These are phyloP conservation scores for Musca domestica DNA, from an alignment of 1,140 invertebrate species.

Conservation along the genomic window DNA sequence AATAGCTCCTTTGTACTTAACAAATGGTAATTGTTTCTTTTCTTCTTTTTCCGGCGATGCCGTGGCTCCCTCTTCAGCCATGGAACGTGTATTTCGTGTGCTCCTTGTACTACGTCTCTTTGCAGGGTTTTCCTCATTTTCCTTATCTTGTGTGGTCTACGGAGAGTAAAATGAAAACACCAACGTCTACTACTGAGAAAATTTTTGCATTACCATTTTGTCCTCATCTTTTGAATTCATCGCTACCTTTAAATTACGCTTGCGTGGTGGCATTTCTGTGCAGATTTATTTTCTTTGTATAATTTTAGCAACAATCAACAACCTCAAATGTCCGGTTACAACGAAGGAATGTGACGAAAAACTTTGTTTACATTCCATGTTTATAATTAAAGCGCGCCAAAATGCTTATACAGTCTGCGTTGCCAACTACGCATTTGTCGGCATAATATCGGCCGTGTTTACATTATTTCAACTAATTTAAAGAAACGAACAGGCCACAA, in stretches of 20 bases:
- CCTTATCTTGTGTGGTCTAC: constrained; percentile 8
- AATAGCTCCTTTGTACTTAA: constrained; percentile 57
- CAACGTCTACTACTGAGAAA: too few species aligned
- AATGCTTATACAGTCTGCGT: not conserved
- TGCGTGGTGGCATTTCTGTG: too few species aligned
- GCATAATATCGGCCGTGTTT: not conserved
- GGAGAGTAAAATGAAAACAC: too few species aligned
- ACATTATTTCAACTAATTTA: not conserved
- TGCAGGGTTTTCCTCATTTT: constrained; percentile 40
- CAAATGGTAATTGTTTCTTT: constrained; percentile 44
- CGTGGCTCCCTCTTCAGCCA: constrained; percentile 34
- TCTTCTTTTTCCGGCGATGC: constrained; percentile 35
- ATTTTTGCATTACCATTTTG: too few species aligned
- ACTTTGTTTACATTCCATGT: too few species aligned
- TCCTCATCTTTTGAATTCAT: too few species aligned
- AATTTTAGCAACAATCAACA: constrained; percentile 3
- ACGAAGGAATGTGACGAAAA: too few species aligned
- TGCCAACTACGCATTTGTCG: not conserved
- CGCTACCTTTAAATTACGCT: too few species aligned
- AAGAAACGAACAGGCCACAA: too few species aligned
- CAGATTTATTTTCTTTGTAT: too few species aligned
- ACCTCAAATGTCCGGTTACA: not conserved
- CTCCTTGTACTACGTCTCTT: constrained; percentile 41
- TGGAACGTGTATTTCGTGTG: constrained; percentile 42
- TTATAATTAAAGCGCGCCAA: constrained; percentile 2